phyloP scores from a whole-genome alignment of 2,888 invertebrate genomes.

The Amblyteles armatorius region DNA sequence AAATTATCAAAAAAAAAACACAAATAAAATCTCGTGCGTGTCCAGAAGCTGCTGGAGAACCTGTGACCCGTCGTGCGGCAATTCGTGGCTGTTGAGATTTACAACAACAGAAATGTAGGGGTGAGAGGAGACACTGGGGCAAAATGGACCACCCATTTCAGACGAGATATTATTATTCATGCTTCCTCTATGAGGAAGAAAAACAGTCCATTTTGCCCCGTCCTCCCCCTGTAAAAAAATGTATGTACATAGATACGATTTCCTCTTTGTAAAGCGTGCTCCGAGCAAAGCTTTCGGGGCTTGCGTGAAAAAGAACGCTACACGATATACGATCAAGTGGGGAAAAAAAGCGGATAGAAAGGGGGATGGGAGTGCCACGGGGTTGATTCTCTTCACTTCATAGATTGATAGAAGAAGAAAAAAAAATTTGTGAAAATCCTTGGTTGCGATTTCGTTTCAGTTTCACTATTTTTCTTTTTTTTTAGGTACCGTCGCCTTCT shows the following conservation, averaged over 20 bases:
- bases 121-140: too few species aligned
- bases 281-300: slow-evolving; percentile 30
- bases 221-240: not conserved
- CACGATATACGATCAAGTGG: slow-evolving; percentile 23
- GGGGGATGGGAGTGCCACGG: slow-evolving; percentile 26
- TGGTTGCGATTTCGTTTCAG: slow-evolving; percentile 34
- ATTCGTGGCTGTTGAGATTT: slow-evolving; percentile 59
- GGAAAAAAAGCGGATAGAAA: slow-evolving; percentile 30
- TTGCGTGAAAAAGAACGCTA: slow-evolving; percentile 42
- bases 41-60: slow-evolving; percentile 64
- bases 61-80: slow-evolving; percentile 58
- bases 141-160: too few species aligned
- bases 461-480: slow-evolving; percentile 61
- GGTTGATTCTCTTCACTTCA: not conserved
- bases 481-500: slow-evolving; percentile 85
- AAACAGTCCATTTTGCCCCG: too few species aligned
- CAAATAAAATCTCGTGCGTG: slow-evolving; percentile 56
- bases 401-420: slow-evolving; percentile 10
- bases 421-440: slow-evolving; percentile 29
- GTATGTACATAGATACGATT: slow-evolving; percentile 6
- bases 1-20: slow-evolving; percentile 20
- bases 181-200: too few species aligned
- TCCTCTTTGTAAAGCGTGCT: slow-evolving; percentile 27
- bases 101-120: not conserved
- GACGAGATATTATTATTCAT: too few species aligned